Evolutionary conservation across 1,140 invertebrate genomes (phyloP), one percentile per base, ranked within the genome.

Genomic region (Dendrolimus kikuchii): DNA sequence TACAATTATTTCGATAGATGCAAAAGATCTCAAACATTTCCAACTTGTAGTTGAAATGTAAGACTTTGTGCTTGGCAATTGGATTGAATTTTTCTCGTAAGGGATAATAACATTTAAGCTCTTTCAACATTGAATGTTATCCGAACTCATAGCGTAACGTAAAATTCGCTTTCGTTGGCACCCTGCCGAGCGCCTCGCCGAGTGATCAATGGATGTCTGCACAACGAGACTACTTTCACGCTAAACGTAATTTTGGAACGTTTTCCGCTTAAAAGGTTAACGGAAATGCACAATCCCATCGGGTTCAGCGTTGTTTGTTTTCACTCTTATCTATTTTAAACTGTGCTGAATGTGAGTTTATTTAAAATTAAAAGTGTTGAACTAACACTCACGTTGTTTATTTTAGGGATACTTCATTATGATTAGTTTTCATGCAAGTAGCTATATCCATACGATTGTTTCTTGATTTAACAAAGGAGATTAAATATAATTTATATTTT

Each of bases 191-290:
- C 68, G 70, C 68, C 74, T 41, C 10, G 42, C 50, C 38, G 57
- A 59, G 55, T 81, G 76, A 81, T 85, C 81, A 85, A 84, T 84
- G 79, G 66, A 49, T 68, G 77, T 77, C 79, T 79, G 65, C 74
- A 73, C 69, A 70, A 76, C 70, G 66, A 76, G 74, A 74, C 71
- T 78, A 77, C 71, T 67, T 75, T 80, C 74, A 76, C 78, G 71
- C 50, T 38, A 38, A 69, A 66, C 69, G 72, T 71, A 71, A 66
- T 74, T 68, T 75, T 73, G 59, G 56, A 74, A 66, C 57, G 61
- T 68, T 77, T 72, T 62, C 10, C 52, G 53, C 50, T 57, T 57
- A 45, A 53, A 55, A 61, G 53, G 51, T 52, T 58, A 56, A 46
- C 40, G 51, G 53, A 51, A 50, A 39, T 50, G 9, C 40, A 36